Conservation (phyloP, 2,113 vertebrate genomes). For the Dunckerocampus dactyliophorus region DNA sequence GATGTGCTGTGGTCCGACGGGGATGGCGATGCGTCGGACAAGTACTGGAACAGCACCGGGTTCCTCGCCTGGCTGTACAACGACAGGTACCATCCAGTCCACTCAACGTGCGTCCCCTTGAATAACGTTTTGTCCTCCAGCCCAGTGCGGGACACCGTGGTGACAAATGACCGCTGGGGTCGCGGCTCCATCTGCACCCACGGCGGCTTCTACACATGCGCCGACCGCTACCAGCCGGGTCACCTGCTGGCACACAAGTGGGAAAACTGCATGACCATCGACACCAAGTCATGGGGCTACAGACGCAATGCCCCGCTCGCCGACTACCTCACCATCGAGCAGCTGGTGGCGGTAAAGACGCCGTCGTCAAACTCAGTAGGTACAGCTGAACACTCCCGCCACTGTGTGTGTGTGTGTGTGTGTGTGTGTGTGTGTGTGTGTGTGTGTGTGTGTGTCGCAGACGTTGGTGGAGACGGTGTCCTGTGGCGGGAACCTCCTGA, state of each 20-base stretch:
- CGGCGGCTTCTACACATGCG: constrained; percentile 89
- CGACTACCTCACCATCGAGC: constrained; percentile 79
- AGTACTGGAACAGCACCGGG: constrained; percentile 94
- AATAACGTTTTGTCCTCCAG: constrained; percentile 56
- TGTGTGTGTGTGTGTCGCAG: constrained; percentile 36
- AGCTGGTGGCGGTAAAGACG: constrained; percentile 77
- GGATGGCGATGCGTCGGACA: constrained; percentile 80
- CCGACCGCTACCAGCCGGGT: constrained; percentile 86
- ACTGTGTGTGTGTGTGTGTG: neutral
- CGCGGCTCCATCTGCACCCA: constrained; percentile 80
- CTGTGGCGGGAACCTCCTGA: constrained; percentile 89
- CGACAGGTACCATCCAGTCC: constrained; percentile 75
- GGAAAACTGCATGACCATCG: constrained; percentile 96
- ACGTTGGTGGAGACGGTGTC: constrained; percentile 86
- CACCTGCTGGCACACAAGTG: constrained; percentile 88
- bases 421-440: neutral
- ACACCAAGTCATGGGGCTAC: constrained; percentile 87
- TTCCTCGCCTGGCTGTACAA: constrained; percentile 98
- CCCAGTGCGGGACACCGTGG: constrained; percentile 85
- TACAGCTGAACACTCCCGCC: no score
- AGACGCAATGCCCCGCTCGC: constrained; percentile 78
- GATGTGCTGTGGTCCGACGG: constrained; percentile 95
- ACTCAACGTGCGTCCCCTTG: no score
- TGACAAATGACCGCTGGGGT: constrained; percentile 97
- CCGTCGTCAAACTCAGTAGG: no score